A percentile compares a stretch with the other conserved stretches of the same genome.
Conservation (phyloP, 2,113 vertebrate species). For the Laticauda colubrina region DNA sequence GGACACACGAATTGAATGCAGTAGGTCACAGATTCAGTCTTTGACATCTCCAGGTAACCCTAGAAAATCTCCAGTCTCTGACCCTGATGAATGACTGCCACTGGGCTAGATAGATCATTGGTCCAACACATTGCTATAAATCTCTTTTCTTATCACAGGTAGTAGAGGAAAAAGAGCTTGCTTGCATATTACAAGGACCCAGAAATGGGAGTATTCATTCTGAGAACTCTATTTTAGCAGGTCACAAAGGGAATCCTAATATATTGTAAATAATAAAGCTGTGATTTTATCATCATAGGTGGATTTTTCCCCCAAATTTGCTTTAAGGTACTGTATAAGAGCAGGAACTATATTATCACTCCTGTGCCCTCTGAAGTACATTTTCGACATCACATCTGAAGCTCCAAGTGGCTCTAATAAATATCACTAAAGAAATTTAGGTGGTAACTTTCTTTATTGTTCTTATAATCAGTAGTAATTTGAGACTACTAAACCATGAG, state of each 20-base stretch:
- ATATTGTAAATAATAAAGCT: background rate
- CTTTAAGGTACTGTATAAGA: background rate
- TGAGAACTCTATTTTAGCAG: background rate
- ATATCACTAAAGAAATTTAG: background rate
- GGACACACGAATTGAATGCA: background rate
- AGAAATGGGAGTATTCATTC: background rate
- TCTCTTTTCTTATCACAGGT: background rate
- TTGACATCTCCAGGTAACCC: background rate
- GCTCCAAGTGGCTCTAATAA: background rate
- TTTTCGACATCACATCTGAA: background rate
- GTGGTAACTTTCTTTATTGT: background rate
- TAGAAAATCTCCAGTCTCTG: background rate
- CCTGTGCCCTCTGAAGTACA: background rate
- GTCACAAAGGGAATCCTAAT: background rate
- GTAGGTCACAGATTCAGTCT: background rate
- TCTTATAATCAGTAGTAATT: background rate
- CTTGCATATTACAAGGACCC: background rate
- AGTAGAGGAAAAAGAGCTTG: background rate
- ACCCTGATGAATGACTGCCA: background rate
- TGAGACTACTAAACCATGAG: background rate
- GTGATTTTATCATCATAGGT: background rate
- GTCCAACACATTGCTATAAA: background rate
- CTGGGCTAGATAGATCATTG: background rate
- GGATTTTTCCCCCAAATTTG: background rate
- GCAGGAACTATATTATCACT: background rate